Evolutionary conservation across 2,888 invertebrate genomes (phyloP).

Genomic region (Habroteleia sp.): DNA sequence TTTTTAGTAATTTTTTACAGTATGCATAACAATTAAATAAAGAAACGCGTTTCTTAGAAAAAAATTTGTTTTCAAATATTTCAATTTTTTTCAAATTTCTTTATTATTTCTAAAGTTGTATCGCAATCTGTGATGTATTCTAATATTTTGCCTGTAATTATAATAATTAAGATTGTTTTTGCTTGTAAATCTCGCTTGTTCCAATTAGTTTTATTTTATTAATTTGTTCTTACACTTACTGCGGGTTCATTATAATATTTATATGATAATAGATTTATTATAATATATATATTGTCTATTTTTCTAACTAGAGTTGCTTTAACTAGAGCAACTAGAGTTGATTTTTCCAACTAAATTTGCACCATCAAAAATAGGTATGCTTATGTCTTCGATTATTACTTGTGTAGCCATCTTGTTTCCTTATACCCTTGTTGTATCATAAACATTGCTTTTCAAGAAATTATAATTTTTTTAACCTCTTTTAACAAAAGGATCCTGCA

Average conservation of each 20-base stretch:
- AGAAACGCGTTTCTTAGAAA: too few relatives aligned
- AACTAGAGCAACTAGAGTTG: too few relatives aligned
- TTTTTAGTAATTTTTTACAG: too few relatives aligned
- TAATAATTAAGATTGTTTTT: slow-evolving; percentile 53
- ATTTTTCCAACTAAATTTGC: too few relatives aligned
- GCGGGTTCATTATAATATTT: slow-evolving; percentile 38
- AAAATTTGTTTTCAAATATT: too few relatives aligned
- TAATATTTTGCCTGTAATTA: slow-evolving; percentile 53
- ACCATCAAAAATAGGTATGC: slow-evolving; percentile 56
- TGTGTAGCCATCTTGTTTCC: slow-evolving; percentile 10
- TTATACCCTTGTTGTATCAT: background rate
- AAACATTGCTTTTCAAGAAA: background rate
- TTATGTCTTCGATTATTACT: slow-evolving; percentile 39
- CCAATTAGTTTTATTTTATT: slow-evolving; percentile 29
- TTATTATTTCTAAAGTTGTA: slow-evolving; percentile 57
- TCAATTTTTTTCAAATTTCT: background rate
- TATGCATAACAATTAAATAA: too few relatives aligned
- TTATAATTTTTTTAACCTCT: too few relatives aligned
- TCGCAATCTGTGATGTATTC: slow-evolving; percentile 54
- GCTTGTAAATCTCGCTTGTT: slow-evolving; percentile 55
- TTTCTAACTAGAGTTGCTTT: slow-evolving; percentile 58
- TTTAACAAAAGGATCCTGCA: too few relatives aligned
- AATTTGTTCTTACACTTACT: slow-evolving; percentile 15
- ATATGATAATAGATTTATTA: slow-evolving; percentile 50
- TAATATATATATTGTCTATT: too few relatives aligned